A percentile compares a stretch with the other conserved stretches of the same genome.
Evolutionary conservation across 2,888 invertebrate species (phyloP).

Genomic region (Chrysolina americana): DNA sequence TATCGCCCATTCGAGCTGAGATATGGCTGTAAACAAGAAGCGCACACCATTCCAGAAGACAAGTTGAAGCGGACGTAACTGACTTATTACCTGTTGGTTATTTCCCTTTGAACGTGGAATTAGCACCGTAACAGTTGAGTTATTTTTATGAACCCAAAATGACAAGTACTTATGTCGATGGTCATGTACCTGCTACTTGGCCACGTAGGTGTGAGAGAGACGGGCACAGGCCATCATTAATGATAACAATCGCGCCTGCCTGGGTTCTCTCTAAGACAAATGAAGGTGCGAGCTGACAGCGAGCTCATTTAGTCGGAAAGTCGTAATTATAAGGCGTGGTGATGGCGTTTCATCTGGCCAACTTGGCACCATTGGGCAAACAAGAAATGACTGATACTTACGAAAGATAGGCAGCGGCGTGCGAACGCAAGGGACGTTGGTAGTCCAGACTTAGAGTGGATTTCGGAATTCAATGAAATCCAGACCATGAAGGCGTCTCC

Average conservation of each 20-base stretch:
- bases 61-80: slow-evolving; percentile 48
- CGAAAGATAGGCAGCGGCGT: slow-evolving; percentile 41
- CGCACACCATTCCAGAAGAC: slow-evolving; percentile 52
- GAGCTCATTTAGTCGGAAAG: slow-evolving; percentile 71
- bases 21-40: slow-evolving; percentile 44
- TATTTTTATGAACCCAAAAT: slow-evolving; percentile 64
- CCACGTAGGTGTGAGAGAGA: slow-evolving; percentile 59
- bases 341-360: slow-evolving; percentile 56
- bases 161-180: slow-evolving; percentile 64
- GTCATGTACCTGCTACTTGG: slow-evolving; percentile 60
- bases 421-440: background rate
- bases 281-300: slow-evolving; percentile 71
- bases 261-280: slow-evolving; percentile 67
- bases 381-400: slow-evolving; percentile 56
- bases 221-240: slow-evolving; percentile 64
- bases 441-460: too few relatives aligned
- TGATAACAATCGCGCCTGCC: slow-evolving; percentile 67
- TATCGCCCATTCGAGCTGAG: slow-evolving; percentile 28
- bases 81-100: slow-evolving; percentile 43
- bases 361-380: slow-evolving; percentile 64
- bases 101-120: slow-evolving; percentile 47
- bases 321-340: slow-evolving; percentile 72
- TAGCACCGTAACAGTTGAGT: slow-evolving; percentile 57
- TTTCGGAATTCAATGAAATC: too few relatives aligned
- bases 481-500: too few relatives aligned